phyloP scores from a whole-genome alignment of 2,888 invertebrate species.

The Tinea trinotella region DNA sequence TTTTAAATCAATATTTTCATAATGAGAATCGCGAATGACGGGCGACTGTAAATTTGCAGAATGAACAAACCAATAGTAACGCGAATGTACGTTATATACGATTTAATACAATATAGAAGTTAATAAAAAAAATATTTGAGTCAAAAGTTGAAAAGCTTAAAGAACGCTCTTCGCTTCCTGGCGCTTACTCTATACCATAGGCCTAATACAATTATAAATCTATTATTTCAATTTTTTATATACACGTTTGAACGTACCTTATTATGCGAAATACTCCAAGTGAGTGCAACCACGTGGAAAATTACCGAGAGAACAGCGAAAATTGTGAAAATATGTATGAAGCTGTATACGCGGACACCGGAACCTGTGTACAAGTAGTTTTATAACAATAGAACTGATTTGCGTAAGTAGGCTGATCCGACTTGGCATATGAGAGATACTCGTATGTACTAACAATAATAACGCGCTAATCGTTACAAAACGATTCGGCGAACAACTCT shows the following conservation, averaged over 20 bases:
- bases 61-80: no score
- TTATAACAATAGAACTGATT: constrained; percentile 29
- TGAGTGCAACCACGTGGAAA: constrained; percentile 37
- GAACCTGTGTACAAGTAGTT: constrained; percentile 24
- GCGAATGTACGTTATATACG: no score
- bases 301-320: constrained; percentile 40
- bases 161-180: no score
- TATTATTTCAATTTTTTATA: no score
- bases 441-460: neutral
- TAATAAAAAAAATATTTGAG: no score
- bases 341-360: constrained; percentile 10
- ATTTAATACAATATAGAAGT: no score
- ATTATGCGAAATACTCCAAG: constrained; percentile 28
- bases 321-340: constrained; percentile 32
- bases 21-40: no score
- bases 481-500: constrained; percentile 1
- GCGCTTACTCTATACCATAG: no score
- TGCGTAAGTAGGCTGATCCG: constrained; percentile 28
- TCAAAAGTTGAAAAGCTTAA: no score
- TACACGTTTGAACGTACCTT: constrained; percentile 26
- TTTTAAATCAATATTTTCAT: neutral
- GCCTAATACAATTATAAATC: no score
- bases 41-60: no score
- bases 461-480: constrained; percentile 7
- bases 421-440: neutral